Percentiles rank a stretch among this genome's conserved stretches.
These are phyloP conservation scores for Calyptommatus sinebrachiatus DNA, from an alignment of 2,113 vertebrate genomes.

Conservation along the genomic window DNA sequence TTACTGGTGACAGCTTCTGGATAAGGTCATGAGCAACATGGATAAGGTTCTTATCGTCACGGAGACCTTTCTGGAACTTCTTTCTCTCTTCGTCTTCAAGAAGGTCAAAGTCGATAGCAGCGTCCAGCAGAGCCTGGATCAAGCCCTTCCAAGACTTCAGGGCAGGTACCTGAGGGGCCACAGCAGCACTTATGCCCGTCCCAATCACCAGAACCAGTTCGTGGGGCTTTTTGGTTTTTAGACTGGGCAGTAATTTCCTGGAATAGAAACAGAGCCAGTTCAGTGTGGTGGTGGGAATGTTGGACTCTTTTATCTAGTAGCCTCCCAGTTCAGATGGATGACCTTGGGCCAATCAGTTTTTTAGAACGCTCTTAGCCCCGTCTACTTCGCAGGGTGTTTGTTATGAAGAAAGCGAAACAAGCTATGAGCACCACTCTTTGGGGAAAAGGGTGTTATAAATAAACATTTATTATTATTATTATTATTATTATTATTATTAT, in stretches of 20 bases:
- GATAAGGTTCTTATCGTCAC: constrained; percentile 93
- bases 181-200: constrained; percentile 91
- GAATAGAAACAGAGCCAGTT: constrained; percentile 10
- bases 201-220: constrained; percentile 94
- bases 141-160: constrained; percentile 95
- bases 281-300: too few relatives aligned
- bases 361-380: too few relatives aligned
- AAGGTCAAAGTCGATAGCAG: constrained; percentile 92
- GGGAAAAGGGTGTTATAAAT: too few relatives aligned
- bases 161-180: constrained; percentile 90
- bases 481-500: too few relatives aligned
- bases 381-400: too few relatives aligned
- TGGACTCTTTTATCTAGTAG: too few relatives aligned
- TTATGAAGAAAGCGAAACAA: too few relatives aligned
- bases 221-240: constrained; percentile 90
- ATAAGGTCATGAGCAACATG: constrained; percentile 96
- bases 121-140: constrained; percentile 91
- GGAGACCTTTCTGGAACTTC: constrained; percentile 89
- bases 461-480: too few relatives aligned
- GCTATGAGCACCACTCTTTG: too few relatives aligned
- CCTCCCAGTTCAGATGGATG: too few relatives aligned
- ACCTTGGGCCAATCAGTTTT: too few relatives aligned
- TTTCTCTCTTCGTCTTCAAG: constrained; percentile 92
- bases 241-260: constrained; percentile 92
- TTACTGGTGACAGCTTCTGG: constrained; percentile 95